Conservation (phyloP, 2,113 vertebrate genomes). For the Heptranchias perlo region DNA sequence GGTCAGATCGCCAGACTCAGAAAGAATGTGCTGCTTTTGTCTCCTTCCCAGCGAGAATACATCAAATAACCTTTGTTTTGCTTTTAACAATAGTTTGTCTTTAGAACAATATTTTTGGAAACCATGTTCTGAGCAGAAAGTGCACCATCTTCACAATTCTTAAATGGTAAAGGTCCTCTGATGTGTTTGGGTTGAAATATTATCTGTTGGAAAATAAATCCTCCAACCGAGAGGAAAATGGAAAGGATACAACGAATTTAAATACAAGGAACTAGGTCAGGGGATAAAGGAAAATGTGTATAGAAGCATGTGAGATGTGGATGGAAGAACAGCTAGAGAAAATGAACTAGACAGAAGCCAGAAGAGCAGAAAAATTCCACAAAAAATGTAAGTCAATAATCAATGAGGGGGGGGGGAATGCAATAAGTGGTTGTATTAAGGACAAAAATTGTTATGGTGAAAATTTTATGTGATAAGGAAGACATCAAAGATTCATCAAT, state of each 20-base stretch:
- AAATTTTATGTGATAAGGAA: neutral
- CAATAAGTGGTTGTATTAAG: neutral
- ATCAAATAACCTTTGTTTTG: neutral
- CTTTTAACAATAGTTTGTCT: neutral
- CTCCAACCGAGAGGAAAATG: neutral
- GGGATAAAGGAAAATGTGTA: neutral
- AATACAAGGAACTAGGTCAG: neutral
- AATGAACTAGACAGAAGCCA: neutral
- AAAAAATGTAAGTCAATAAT: neutral
- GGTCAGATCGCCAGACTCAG: neutral
- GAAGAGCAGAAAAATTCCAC: neutral
- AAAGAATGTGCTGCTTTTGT: conserved; percentile 8
- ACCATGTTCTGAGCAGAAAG: neutral
- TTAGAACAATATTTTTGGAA: neutral
- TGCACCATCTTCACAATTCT: neutral
- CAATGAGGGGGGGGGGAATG: neutral
- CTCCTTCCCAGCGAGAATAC: neutral
- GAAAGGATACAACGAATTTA: neutral
- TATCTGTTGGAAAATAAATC: neutral
- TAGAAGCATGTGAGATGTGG: neutral
- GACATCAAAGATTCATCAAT: neutral
- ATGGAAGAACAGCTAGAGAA: neutral
- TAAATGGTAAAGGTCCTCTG: neutral
- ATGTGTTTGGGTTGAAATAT: neutral
- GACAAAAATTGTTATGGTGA: neutral